Evolutionary conservation across 2,113 vertebrate genomes (phyloP), one percentile per base, ranked within the genome.

Genomic region (Thermophis baileyi): DNA sequence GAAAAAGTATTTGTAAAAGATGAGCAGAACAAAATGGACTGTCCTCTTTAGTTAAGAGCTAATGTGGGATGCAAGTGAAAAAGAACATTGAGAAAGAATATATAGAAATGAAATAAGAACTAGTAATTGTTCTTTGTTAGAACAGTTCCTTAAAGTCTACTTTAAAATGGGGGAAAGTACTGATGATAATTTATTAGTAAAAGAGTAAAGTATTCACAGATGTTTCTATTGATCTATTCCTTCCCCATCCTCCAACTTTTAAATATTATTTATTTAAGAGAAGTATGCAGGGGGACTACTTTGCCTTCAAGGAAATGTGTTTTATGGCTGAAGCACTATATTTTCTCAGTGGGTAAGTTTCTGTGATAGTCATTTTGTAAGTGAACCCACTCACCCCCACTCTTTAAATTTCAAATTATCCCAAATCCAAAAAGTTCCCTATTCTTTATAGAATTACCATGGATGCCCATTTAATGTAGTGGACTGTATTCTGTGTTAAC

Each of bases 21-120:
- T 53, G 85, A 91, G 51, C 2, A 30, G 24, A 40, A 57, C n/a
- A 91, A 81, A 85, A 14, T 53, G 74, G 74, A 81, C 35, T 44
- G 35, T 81, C 35, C 74, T 44, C 18, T 40, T 81, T 81, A 40
- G 35, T 81, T 81, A 81, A 40, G 74, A 81, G 74, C 74, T 81
- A 44, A 40, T 44, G 7, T 44, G 18, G 18, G 35, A 69, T 91
- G 12, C 57, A 92, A 27, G n/a, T 44, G 3, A 18, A 53, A 22
- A 50, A 16, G 69, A 10, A 50, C 24, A 25, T 1, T 81, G 49
- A 92, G 27, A 30, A 89, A 35, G 25, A 30, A 30, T 27, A 20
- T 55, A 54, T 40, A 30, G 14, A 24, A 53, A 91, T 50, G 24
- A 93, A 85, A 95, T 92, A 94, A 50, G 88, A 93, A 93, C 90